phyloP scores from a whole-genome alignment of 2,888 invertebrate genomes.

The Cactoblastis cactorum region DNA sequence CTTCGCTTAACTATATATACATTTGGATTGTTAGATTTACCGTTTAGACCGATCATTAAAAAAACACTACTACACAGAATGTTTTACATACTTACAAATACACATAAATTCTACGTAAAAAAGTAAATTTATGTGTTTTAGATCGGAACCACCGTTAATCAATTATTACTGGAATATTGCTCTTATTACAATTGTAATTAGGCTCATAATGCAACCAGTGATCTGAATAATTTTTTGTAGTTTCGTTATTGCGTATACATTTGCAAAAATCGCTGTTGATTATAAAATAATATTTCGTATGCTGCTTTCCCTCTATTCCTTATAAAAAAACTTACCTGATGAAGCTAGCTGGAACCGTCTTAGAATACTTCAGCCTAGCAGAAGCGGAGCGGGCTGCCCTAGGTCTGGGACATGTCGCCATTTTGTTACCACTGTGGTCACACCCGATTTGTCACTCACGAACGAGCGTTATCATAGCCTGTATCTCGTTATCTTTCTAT shows the following conservation, averaged over 20 bases:
- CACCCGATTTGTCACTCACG: conserved; percentile 15
- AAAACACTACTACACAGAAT: neutral
- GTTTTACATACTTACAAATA: too few relatives aligned
- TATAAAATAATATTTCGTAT: conserved; percentile 1
- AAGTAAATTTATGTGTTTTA: conserved; percentile 33
- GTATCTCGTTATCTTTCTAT: conserved; percentile 18
- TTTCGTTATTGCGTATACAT: conserved; percentile 2
- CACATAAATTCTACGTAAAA: too few relatives aligned
- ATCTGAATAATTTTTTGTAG: neutral
- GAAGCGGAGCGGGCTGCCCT: conserved; percentile 57
- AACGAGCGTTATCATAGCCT: conserved; percentile 20
- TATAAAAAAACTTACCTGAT: conserved; percentile 46
- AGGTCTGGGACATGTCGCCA: conserved; percentile 66
- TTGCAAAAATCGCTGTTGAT: neutral
- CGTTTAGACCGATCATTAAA: too few relatives aligned
- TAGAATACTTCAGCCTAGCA: conserved; percentile 64
- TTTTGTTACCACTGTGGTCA: conserved; percentile 27
- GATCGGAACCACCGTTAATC: conserved; percentile 48
- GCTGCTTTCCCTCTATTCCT: neutral
- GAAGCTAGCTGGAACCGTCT: conserved; percentile 63
- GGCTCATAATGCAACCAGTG: conserved; percentile 6
- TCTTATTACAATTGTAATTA: conserved; percentile 18
- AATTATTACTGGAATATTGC: conserved; percentile 21
- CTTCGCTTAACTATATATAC: too few relatives aligned
- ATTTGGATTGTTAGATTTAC: too few relatives aligned